These are phyloP conservation scores for Varanus salvator DNA, from an alignment of 2,113 vertebrate genomes.

Conservation along the genomic window DNA sequence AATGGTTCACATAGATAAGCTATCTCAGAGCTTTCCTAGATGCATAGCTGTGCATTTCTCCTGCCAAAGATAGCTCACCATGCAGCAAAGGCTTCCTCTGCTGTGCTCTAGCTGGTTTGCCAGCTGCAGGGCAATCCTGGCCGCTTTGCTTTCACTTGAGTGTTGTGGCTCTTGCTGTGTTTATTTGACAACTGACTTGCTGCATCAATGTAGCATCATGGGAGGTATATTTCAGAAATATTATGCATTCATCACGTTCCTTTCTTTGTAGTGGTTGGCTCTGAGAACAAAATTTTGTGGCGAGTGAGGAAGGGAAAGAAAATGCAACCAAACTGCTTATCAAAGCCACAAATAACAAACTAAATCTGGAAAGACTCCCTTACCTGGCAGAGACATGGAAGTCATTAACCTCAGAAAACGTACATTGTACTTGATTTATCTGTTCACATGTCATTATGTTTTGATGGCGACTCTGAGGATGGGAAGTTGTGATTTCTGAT, in stretches of 20 bases:
- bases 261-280: slow-evolving; percentile 22
- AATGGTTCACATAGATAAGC: neutral
- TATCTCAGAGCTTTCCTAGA: neutral
- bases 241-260: slow-evolving; percentile 32
- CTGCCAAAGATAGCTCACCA: neutral
- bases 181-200: slow-evolving; percentile 14
- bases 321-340: neutral
- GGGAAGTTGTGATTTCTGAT: neutral
- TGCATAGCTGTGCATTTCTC: neutral
- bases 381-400: neutral
- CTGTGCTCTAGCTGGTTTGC: slow-evolving; percentile 3
- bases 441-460: neutral
- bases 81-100: neutral
- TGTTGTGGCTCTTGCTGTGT: neutral
- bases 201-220: slow-evolving; percentile 22
- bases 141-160: neutral
- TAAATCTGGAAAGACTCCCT: slow-evolving; percentile 17
- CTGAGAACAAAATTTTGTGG: slow-evolving; percentile 15
- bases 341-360: neutral
- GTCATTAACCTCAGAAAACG: neutral
- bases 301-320: neutral
- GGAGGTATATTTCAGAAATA: slow-evolving; percentile 46
- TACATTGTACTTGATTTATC: neutral
- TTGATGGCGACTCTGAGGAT: neutral
- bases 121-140: slow-evolving; percentile 10